Evolutionary conservation across 2,797 vertebrate species (phyloP).

Genomic region (Mormyrops boulengeri): DNA sequence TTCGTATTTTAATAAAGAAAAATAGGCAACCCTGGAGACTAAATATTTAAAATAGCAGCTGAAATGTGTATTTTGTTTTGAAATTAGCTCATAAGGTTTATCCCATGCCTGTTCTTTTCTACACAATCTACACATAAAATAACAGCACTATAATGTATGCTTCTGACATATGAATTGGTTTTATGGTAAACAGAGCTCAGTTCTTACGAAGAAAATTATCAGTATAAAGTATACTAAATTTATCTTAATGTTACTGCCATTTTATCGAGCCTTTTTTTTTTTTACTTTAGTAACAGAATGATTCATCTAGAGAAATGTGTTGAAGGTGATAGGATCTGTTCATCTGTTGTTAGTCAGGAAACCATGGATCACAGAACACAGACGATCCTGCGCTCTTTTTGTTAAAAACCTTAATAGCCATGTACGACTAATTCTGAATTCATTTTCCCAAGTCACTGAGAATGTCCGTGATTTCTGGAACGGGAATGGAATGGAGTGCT

Average conservation of each 20-base stretch:
- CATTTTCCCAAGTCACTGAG: constrained; percentile 31
- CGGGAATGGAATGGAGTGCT: constrained; percentile 8
- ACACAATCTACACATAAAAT: neutral
- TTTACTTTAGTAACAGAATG: neutral
- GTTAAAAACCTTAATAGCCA: neutral
- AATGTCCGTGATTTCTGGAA: constrained; percentile 18
- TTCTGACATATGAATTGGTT: neutral
- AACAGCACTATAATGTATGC: neutral
- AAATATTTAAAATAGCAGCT: neutral
- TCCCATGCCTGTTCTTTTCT: neutral
- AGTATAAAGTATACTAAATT: neutral
- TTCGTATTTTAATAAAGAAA: neutral
- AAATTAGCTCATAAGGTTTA: neutral
- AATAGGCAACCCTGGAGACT: neutral
- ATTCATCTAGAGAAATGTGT: neutral
- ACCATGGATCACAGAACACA: neutral
- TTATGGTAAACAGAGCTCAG: neutral
- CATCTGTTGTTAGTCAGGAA: neutral
- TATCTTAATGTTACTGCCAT: neutral
- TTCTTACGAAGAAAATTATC: neutral
- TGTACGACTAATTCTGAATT: constrained; percentile 19
- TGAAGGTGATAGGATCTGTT: neutral
- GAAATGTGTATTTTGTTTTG: neutral
- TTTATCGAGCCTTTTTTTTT: neutral
- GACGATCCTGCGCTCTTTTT: neutral